Percentiles rank a stretch among this genome's conserved stretches.
These are phyloP conservation scores for Nothoprocta pentlandii DNA, from an alignment of 2,113 vertebrate species.

Conservation along the genomic window DNA sequence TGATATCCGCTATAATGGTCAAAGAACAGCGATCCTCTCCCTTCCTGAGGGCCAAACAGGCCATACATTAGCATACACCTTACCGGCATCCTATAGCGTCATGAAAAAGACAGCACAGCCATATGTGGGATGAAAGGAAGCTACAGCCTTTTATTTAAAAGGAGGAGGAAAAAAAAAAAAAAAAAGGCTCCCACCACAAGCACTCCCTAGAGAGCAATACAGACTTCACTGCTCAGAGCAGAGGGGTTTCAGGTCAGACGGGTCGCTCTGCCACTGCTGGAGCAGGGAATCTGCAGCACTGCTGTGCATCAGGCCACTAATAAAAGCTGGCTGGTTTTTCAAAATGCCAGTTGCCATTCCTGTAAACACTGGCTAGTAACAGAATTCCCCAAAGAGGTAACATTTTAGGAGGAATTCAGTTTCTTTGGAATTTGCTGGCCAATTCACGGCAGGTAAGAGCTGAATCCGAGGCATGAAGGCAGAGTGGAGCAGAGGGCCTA, in stretches of 20 bases:
- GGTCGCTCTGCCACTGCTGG: not conserved
- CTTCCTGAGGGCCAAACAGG: not conserved
- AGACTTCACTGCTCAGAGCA: not conserved
- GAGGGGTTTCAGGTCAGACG: conserved; percentile 8
- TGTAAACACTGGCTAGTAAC: not conserved
- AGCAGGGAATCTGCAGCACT: not conserved
- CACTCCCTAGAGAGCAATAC: not conserved
- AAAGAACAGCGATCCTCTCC: not conserved
- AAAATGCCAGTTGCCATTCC: not conserved
- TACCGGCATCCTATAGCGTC: not conserved
- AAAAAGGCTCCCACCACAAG: no score
- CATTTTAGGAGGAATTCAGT: fast-evolving
- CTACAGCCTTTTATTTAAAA: not conserved
- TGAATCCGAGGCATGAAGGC: not conserved
- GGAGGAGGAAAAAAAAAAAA: not conserved
- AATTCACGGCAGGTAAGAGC: not conserved
- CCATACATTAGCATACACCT: not conserved
- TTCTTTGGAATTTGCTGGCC: not conserved
- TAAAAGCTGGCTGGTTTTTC: not conserved
- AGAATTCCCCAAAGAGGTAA: not conserved
- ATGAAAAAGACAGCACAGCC: not conserved
- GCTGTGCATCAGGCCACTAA: not conserved
- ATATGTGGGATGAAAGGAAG: not conserved
- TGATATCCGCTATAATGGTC: not conserved
- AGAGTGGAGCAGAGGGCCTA: not conserved